phyloP scores from a whole-genome alignment of 2,797 vertebrate species.

The Sebastes nivosus region DNA sequence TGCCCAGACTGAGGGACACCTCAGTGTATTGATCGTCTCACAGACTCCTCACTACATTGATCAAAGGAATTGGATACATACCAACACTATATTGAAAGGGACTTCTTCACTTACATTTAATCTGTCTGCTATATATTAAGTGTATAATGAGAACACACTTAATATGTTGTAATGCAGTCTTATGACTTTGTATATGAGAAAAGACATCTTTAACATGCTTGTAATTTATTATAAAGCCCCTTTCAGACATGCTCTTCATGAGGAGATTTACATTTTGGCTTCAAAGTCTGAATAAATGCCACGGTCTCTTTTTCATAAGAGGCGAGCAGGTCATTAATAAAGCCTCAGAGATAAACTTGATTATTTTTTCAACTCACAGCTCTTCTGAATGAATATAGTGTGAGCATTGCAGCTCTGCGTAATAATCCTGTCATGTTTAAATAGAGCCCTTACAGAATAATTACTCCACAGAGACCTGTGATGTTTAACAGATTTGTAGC shows the following conservation, averaged over 20 bases:
- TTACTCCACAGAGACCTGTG: background rate
- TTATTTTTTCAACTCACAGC: background rate
- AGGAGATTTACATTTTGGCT: background rate
- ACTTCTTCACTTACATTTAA: background rate
- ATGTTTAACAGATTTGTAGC: background rate
- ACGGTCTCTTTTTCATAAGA: background rate
- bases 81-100: constrained; percentile 1
- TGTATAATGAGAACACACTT: background rate
- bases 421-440: background rate
- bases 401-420: background rate
- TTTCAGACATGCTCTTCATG: background rate
- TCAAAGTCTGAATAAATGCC: background rate
- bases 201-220: background rate
- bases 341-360: background rate
- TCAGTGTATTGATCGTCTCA: background rate
- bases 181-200: background rate
- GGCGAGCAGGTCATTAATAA: background rate
- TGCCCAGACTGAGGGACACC: constrained; percentile 9
- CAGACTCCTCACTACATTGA: background rate
- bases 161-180: background rate
- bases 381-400: background rate
- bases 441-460: background rate
- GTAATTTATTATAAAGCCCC: background rate
- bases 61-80: background rate
- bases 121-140: background rate